Evolutionary conservation across 2,888 invertebrate species (phyloP), one percentile per base, ranked within the genome.

Genomic region (Calephelis perditalis): DNA sequence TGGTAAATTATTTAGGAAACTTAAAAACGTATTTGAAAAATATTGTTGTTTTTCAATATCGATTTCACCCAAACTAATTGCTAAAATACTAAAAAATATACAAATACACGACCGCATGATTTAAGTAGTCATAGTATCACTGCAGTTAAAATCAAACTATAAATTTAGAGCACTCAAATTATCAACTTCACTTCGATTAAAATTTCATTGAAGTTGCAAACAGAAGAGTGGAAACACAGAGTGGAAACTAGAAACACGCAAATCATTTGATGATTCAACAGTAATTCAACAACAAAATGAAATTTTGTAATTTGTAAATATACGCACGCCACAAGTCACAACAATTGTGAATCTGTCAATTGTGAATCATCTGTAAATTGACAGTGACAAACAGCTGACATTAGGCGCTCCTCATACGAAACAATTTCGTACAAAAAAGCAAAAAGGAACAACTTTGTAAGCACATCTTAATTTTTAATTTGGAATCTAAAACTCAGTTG

Each of bases 1-100:
- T 56, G 90, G 86, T 66, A 87, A 77, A 68, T 81, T 81, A 75
- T 92, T 92, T 67, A 91, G 80, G 75, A 86, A 83, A 45, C 86
- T 72, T 65, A 92, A 70, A 66, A 92, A 86, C 66, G 74, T 81
- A 77, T 73, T 79, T 63, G 79, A 77, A 61, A 84, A 71, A 62
- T 77, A 82, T 37, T 74, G 74, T 65, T 78, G 79, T 65, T 71
- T 74, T 59, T 76, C 77, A 52, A 68, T 58, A 71, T 70, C 76
- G 62, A 84, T 60, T 66, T 87, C 81, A 64, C 80, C 74, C 56
- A 72, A 76, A 72, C 78, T 75, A 65, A 67, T 62, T 43, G 70
- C 60, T 67, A 83, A 67, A 67, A 75, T 62, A 58, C 37, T 63
- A 61, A 77, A 59, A 64, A 74, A 71, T 71, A 72, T 68, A 68